These are phyloP conservation scores for Bryconaethiops microstoma DNA, from an alignment of 2,797 vertebrate genomes.

Conservation along the genomic window DNA sequence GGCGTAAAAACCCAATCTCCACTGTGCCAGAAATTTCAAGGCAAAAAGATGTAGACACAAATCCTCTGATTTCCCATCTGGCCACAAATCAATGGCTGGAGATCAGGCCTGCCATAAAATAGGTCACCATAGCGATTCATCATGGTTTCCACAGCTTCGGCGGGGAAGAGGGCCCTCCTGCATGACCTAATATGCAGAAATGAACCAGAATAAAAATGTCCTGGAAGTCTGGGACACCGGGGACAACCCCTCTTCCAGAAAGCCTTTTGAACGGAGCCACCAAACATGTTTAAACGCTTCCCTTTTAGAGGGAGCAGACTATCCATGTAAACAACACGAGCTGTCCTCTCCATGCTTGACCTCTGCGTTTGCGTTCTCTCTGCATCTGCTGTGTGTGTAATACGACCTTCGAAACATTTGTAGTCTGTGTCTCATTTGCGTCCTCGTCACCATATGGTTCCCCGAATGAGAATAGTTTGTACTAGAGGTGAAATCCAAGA, in stretches of 20 bases:
- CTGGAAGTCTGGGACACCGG: neutral
- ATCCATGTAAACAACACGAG: slow-evolving; percentile 35
- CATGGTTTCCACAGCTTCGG: slow-evolving; percentile 4
- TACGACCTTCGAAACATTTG: slow-evolving; percentile 8
- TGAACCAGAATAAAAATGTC: neutral
- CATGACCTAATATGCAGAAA: slow-evolving; percentile 32
- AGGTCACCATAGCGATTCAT: slow-evolving; percentile 52
- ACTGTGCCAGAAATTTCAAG: slow-evolving; percentile 41
- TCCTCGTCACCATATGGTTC: neutral
- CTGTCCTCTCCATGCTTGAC: neutral
- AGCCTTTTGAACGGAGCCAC: neutral
- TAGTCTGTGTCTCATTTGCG: slow-evolving; percentile 7
- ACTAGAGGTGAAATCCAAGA: neutral
- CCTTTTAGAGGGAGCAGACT: slow-evolving; percentile 5
- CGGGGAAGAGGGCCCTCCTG: neutral
- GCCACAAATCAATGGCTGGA: slow-evolving; percentile 52
- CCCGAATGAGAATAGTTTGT: neutral
- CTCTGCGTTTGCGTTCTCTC: neutral
- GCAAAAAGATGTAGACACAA: slow-evolving; percentile 43
- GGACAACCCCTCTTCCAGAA: neutral
- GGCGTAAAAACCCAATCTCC: slow-evolving; percentile 3
- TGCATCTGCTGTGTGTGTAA: slow-evolving; percentile 1
- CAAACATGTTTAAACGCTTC: neutral
- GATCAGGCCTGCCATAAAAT: slow-evolving; percentile 51
- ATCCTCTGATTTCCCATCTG: slow-evolving; percentile 57